Base-by-base conservation (phyloP, 2,888 invertebrate genomes). In the Philhelius pedissequus region DNA sequence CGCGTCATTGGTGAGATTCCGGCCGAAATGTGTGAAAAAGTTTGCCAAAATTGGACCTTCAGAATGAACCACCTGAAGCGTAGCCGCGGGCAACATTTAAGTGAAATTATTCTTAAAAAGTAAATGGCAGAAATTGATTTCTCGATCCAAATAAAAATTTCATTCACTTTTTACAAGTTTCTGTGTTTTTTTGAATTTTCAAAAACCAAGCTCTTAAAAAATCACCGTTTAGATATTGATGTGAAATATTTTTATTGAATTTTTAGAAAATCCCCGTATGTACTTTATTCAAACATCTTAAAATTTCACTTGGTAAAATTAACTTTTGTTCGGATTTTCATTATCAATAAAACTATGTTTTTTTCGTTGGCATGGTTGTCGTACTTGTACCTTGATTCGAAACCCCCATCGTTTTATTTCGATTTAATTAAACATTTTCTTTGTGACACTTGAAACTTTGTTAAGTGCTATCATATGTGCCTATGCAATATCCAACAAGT, bases 381-480 rank as follows among this genome's bases (percentile, higher is more conserved):
- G 0, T 30, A n/a, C n/a, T 35, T 56, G 9, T 30, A 48, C 13
- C 38, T n/a, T 0, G n/a, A 40, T 45, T n/a, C 1, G n/a, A 40
- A 50, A 43, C n/a, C 20, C 60, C 18, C 54, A 60, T 76, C 40
- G 50, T 27, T 54, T 43, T 54, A 52, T 76, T 66, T 68, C 60
- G 54, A 71, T 71, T 68, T 69, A 77, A 82, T 82, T 74, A 82
- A 69, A 35, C 54, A 54, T 83, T 74, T 77, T 83, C 82, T 78
- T 83, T 74, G 83, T 66, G 35, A 70, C 60, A 70, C 78, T 78
- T 74, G 22, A 78, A 62, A 78, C 48, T 64, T 48, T 62, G 27
- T 76, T 79, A 68, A 79, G 38, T 62, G 52, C 40, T 20, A 73
- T 60, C 25, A 38, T 58, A 38, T 25, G 18, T 60, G 68, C 74